Conservation (phyloP, 1,140 invertebrate genomes). For the Drosophila willistoni region DNA sequence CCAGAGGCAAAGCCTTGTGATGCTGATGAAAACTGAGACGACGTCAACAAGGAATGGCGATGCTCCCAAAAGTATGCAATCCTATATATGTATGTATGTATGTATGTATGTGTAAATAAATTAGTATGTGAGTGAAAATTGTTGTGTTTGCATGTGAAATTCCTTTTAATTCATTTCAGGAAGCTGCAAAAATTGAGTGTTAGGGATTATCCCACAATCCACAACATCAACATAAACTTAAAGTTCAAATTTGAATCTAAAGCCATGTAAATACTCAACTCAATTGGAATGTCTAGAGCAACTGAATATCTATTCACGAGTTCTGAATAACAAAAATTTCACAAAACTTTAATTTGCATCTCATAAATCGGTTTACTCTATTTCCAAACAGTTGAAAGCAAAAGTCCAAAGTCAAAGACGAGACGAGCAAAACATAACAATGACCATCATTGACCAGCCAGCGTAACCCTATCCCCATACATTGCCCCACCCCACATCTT, state of each 20-base stretch:
- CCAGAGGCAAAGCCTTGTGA: conserved; percentile 8
- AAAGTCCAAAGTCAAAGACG: conserved; percentile 21
- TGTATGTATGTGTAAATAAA: conserved; percentile 32
- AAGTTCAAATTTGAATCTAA: too few species aligned
- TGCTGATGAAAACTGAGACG: conserved; percentile 32
- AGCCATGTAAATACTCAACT: not conserved
- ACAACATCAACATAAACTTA: too few species aligned
- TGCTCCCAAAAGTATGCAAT: conserved; percentile 51
- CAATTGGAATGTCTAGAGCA: not conserved
- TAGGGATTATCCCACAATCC: too few species aligned
- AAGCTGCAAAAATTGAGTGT: too few species aligned
- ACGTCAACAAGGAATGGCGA: not conserved
- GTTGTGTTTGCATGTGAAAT: not conserved
- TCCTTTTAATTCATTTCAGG: too few species aligned
- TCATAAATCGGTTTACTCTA: conserved; percentile 21
- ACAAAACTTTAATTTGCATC: not conserved
- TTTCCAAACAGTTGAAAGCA: conserved; percentile 11
- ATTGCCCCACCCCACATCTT: not conserved
- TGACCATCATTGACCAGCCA: conserved; percentile 15
- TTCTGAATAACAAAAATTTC: too few species aligned
- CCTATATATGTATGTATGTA: not conserved
- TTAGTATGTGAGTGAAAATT: conserved; percentile 16
- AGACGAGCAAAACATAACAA: conserved; percentile 9
- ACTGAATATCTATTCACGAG: too few species aligned
- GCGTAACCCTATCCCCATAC: not conserved